Percentiles rank a stretch among this genome's conserved stretches.
These are phyloP conservation scores for Sardinella longiceps DNA, from an alignment of 2,797 vertebrate species.

Conservation along the genomic window DNA sequence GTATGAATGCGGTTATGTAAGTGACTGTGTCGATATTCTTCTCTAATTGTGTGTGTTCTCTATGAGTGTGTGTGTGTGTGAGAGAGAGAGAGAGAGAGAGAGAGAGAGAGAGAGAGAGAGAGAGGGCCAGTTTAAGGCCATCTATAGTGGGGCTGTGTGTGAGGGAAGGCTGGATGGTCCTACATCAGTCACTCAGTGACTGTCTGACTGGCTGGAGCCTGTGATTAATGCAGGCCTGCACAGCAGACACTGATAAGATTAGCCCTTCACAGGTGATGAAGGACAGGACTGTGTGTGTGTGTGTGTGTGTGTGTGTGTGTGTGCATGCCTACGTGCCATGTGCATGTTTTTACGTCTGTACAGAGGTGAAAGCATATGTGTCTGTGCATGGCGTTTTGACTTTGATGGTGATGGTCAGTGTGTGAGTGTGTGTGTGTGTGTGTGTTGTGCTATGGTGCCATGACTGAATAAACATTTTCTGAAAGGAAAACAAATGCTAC, in stretches of 20 bases:
- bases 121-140: no score
- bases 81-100: no score
- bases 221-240: constrained; percentile 74
- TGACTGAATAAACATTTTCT: no score
- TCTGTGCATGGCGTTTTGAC: no score
- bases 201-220: constrained; percentile 65
- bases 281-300: constrained; percentile 54
- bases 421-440: no score
- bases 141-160: not conserved
- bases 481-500: no score
- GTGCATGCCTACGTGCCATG: not conserved
- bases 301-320: not conserved
- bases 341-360: not conserved
- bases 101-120: no score
- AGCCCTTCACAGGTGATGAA: constrained; percentile 72
- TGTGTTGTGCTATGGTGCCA: no score
- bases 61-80: not conserved
- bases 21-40: no score
- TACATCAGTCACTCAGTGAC: constrained; percentile 69
- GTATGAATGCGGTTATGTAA: not conserved
- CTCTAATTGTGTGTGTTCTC: not conserved
- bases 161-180: constrained; percentile 62
- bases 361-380: no score
- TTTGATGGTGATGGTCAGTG: no score
- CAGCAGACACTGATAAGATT: constrained; percentile 72